phyloP scores from a whole-genome alignment of 2,797 vertebrate genomes.

The Nyctibius grandis region DNA sequence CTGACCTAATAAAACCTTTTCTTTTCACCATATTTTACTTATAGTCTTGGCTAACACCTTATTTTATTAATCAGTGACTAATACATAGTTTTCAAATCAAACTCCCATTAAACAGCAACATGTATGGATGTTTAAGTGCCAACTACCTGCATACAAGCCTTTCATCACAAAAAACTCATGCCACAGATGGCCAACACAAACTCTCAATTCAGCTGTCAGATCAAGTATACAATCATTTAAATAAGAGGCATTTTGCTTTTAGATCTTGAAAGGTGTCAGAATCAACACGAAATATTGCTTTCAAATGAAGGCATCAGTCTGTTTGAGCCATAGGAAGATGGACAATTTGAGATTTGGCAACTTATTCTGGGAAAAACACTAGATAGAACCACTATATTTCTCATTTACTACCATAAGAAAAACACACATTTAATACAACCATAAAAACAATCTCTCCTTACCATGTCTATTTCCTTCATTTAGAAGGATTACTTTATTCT shows the following conservation, averaged over 20 bases:
- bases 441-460: background rate
- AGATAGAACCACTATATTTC: background rate
- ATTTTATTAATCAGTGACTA: background rate
- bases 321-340: background rate
- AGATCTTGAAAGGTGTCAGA: background rate
- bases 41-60: background rate
- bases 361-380: background rate
- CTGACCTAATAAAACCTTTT: slow-evolving; percentile 19
- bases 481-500: background rate
- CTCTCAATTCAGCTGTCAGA: background rate
- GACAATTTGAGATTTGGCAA: background rate
- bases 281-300: background rate
- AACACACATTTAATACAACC: background rate
- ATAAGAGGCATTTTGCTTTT: background rate
- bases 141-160: background rate
- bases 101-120: background rate
- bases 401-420: background rate
- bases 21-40: background rate
- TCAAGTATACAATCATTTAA: background rate
- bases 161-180: background rate
- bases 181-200: background rate
- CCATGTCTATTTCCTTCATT: background rate
- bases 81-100: background rate
- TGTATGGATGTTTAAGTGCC: background rate
- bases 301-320: background rate